Evolutionary conservation across 2,797 vertebrate species (phyloP).

Genomic region (Dendrocincla tyrannina): DNA sequence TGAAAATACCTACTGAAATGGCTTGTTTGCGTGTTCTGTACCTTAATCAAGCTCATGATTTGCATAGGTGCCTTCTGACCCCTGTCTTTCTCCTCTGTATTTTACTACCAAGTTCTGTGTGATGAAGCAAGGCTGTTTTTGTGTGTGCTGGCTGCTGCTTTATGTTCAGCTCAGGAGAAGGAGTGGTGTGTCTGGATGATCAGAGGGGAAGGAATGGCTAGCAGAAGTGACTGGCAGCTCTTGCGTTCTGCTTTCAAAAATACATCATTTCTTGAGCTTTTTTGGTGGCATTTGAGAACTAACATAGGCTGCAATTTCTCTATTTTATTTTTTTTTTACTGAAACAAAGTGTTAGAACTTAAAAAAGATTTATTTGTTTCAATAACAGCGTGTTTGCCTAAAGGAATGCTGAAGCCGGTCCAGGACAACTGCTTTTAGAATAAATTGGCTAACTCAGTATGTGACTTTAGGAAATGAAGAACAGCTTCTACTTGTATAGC

Average conservation of each 20-base stretch:
- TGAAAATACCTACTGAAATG: background rate
- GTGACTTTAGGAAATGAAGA: background rate
- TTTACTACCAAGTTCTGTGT: rapidly evolving
- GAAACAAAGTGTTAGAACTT: background rate
- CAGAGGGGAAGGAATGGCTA: rapidly evolving
- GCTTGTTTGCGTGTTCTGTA: background rate
- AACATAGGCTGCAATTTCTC: background rate
- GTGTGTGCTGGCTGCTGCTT: background rate
- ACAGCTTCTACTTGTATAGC: background rate
- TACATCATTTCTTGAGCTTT: background rate
- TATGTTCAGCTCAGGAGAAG: rapidly evolving
- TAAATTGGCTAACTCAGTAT: background rate
- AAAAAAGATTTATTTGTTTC: conserved; percentile 35
- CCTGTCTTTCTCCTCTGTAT: background rate
- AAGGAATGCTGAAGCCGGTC: conserved; percentile 21
- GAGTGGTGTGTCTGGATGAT: rapidly evolving
- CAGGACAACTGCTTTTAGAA: background rate
- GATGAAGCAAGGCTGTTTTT: background rate
- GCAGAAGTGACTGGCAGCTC: background rate
- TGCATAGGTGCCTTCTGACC: background rate
- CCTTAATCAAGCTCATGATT: background rate
- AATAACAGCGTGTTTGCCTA: background rate
- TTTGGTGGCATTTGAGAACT: background rate
- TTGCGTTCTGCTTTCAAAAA: background rate
- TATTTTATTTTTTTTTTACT: background rate